phyloP scores from a whole-genome alignment of 1,140 invertebrate species.

The Ostrea edulis region DNA sequence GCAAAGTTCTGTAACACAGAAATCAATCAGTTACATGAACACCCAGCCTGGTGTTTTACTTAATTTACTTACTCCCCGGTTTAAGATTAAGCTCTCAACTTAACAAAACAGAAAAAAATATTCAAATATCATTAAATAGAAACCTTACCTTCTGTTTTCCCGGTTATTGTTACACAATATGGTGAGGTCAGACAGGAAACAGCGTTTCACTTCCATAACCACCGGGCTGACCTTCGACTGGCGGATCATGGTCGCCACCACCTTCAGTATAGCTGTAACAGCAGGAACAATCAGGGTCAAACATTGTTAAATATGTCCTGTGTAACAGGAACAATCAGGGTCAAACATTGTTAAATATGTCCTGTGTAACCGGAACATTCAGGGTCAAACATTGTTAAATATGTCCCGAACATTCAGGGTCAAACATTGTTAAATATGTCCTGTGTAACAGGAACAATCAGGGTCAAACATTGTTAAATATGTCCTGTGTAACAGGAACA shows the following conservation, averaged over 20 bases:
- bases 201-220: slow-evolving; percentile 93
- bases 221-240: slow-evolving; percentile 97
- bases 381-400: no score
- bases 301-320: no score
- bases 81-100: no score
- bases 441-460: neutral
- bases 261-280: slow-evolving; percentile 95
- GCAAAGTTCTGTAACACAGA: slow-evolving; percentile 86
- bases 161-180: slow-evolving; percentile 97
- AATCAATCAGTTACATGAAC: neutral
- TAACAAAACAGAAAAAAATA: neutral
- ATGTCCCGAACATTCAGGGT: no score
- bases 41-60: neutral
- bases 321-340: no score
- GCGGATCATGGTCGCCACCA: slow-evolving; percentile 96
- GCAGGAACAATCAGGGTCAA: neutral
- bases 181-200: slow-evolving; percentile 98
- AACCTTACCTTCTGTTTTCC: slow-evolving; percentile 89
- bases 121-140: neutral
- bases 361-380: no score
- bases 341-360: no score
- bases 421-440: no score
- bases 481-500: no score
- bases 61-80: neutral
- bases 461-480: no score